phyloP scores from a whole-genome alignment of 2,888 invertebrate species.

The Exocentrus adspersus region DNA sequence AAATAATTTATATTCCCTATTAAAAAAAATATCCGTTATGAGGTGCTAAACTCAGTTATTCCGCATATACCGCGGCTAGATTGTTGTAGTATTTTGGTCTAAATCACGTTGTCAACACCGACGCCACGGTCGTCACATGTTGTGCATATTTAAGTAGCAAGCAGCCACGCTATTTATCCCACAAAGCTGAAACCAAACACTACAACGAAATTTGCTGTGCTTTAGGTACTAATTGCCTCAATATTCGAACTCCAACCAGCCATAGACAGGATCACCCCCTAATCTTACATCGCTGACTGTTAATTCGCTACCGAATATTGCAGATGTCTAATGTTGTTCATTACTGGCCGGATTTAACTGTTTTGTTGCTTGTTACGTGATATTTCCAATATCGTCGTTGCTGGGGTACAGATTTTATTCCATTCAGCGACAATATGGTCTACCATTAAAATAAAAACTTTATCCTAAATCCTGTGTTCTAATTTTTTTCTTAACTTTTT shows the following conservation, averaged over 20 bases:
- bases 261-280: slow-evolving; percentile 2
- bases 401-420: too few species aligned
- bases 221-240: slow-evolving; percentile 18
- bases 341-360: neutral
- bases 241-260: slow-evolving; percentile 18
- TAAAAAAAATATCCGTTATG: neutral
- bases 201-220: slow-evolving; percentile 12
- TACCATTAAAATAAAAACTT: too few species aligned
- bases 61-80: neutral
- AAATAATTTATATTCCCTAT: neutral
- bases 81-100: slow-evolving; percentile 15
- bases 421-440: too few species aligned
- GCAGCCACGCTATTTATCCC: slow-evolving; percentile 13
- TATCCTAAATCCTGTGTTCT: too few species aligned
- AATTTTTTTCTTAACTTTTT: too few species aligned
- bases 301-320: neutral
- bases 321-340: neutral
- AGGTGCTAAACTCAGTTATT: neutral
- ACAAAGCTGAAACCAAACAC: slow-evolving; percentile 10
- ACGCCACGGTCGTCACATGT: slow-evolving; percentile 17
- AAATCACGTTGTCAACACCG: slow-evolving; percentile 24
- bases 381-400: neutral
- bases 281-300: slow-evolving; percentile 8
- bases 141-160: slow-evolving; percentile 21
- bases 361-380: neutral